A percentile compares a stretch with the other conserved stretches of the same genome.
phyloP scores from a whole-genome alignment of 2,888 invertebrate genomes.

The Vandiemenella viatica region DNA sequence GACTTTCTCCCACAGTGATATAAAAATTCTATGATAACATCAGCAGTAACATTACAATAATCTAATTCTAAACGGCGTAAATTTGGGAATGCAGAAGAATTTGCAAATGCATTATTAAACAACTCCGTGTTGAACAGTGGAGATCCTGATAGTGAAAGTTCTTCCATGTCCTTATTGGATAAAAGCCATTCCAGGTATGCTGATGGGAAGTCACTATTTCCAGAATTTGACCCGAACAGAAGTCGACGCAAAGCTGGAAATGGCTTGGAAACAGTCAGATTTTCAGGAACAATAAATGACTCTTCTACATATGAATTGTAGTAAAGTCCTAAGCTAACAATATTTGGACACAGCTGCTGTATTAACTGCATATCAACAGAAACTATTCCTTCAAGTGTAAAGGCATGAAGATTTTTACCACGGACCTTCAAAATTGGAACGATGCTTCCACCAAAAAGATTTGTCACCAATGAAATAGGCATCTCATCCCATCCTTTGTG shows the following conservation, averaged over 20 bases:
- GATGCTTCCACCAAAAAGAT: conserved; percentile 14
- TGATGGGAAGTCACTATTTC: conserved; percentile 14
- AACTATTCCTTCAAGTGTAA: conserved; percentile 15
- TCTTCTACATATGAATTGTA: conserved; percentile 15
- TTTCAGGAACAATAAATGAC: conserved; percentile 10
- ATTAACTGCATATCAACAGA: conserved; percentile 13
- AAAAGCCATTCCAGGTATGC: conserved; percentile 15
- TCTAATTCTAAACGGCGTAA: conserved; percentile 16
- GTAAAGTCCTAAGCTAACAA: conserved; percentile 14
- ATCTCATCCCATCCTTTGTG: conserved; percentile 8
- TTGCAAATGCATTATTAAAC: conserved; percentile 14
- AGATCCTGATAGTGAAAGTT: conserved; percentile 15
- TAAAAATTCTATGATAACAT: conserved; percentile 15
- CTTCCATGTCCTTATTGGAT: conserved; percentile 14
- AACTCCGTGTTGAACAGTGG: conserved; percentile 16
- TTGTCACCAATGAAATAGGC: conserved; percentile 1
- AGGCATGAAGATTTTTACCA: conserved; percentile 11
- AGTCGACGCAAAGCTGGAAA: conserved; percentile 14
- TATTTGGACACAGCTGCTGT: conserved; percentile 11
- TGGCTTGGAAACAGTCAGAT: conserved; percentile 8
- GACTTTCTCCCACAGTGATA: conserved; percentile 14
- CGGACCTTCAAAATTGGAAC: conserved; percentile 13
- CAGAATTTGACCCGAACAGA: conserved; percentile 16
- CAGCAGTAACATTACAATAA: conserved; percentile 16
- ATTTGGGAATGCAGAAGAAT: conserved; percentile 12